Conservation (phyloP, 2,888 invertebrate species). For the Tipula lateralis region DNA sequence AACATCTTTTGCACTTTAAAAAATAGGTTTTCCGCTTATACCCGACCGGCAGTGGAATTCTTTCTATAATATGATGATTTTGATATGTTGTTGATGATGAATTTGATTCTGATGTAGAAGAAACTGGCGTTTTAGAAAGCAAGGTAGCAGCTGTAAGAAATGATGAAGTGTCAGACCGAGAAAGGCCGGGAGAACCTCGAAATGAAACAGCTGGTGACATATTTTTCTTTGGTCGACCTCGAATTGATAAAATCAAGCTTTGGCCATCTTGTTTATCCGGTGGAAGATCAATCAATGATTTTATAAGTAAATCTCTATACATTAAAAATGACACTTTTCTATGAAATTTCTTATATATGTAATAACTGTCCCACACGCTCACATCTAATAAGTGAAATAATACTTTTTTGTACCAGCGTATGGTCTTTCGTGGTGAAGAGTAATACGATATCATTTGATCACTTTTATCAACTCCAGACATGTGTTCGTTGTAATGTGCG, state of each 20-base stretch:
- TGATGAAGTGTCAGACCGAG: neutral
- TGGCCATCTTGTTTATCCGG: neutral
- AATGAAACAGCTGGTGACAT: too few relatives aligned
- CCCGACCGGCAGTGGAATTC: neutral
- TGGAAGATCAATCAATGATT: neutral
- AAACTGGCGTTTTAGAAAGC: too few relatives aligned
- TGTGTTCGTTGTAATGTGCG: neutral
- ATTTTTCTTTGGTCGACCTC: neutral
- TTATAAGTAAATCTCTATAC: neutral
- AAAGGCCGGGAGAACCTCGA: neutral
- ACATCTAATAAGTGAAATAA: neutral
- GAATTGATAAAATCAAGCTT: neutral
- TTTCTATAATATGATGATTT: neutral
- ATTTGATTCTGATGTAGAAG: too few relatives aligned
- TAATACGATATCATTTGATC: neutral
- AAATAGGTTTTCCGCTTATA: neutral
- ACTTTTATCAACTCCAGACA: neutral
- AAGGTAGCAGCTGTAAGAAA: too few relatives aligned
- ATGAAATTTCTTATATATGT: neutral
- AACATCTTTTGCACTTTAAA: neutral
- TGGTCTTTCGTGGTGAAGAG: neutral
- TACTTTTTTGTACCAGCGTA: neutral
- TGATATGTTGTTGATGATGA: neutral
- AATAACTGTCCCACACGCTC: neutral
- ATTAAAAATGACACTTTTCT: neutral